phyloP scores from a whole-genome alignment of 2,888 invertebrate genomes.

The Euclidia mi region DNA sequence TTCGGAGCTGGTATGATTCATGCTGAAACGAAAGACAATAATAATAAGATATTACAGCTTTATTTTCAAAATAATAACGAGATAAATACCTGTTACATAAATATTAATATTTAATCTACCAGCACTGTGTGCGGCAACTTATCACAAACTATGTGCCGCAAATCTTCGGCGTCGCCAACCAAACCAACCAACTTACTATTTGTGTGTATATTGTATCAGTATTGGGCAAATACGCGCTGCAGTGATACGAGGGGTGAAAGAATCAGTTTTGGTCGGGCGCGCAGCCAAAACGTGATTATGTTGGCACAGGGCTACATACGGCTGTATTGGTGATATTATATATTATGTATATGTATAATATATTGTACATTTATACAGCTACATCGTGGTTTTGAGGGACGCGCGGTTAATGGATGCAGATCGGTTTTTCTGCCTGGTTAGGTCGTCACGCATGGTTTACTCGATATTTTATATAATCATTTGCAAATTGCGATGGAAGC shows the following conservation, averaged over 20 bases:
- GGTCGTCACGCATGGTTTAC: constrained; percentile 10
- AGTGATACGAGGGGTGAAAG: constrained; percentile 48
- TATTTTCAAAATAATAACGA: no score
- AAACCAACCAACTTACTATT: not conserved
- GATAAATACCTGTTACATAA: no score
- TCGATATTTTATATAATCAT: constrained; percentile 5
- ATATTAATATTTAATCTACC: no score
- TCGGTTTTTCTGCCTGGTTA: constrained; percentile 20
- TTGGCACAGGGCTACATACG: constrained; percentile 57
- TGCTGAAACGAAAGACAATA: no score
- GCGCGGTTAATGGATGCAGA: constrained; percentile 17
- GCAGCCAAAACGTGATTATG: constrained; percentile 72
- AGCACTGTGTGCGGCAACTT: no score
- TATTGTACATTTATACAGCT: constrained; percentile 3
- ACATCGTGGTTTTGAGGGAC: constrained; percentile 24
- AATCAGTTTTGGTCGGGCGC: constrained; percentile 71
- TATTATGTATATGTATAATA: constrained; percentile 5
- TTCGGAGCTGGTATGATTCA: no score
- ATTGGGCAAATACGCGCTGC: constrained; percentile 27
- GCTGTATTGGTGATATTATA: constrained; percentile 7
- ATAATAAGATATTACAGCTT: no score
- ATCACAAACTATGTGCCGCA: not conserved
- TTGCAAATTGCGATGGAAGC: not conserved
- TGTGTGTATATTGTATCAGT: constrained; percentile 15
- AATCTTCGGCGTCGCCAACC: not conserved